phyloP scores from a whole-genome alignment of 2,113 vertebrate species.

The Neoarius graeffei region DNA sequence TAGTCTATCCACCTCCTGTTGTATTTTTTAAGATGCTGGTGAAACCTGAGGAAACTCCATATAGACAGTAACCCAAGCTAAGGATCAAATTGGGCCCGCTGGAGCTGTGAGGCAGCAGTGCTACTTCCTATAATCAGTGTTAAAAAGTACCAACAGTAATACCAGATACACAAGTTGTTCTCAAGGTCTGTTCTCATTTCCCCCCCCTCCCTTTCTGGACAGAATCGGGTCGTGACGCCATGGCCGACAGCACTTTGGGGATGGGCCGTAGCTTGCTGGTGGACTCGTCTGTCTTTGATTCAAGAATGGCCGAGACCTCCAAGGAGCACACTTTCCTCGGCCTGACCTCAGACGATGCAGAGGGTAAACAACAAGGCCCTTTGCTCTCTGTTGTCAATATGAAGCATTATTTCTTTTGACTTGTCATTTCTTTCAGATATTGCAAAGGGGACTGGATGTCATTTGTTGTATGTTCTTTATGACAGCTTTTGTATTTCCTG shows the following conservation, averaged over 20 bases:
- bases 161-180: not conserved
- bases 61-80: not conserved
- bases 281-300: constrained; percentile 89
- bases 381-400: constrained; percentile 16
- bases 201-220: constrained; percentile 59
- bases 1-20: not conserved
- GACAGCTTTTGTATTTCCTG: constrained; percentile 18
- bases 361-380: constrained; percentile 74
- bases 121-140: not conserved
- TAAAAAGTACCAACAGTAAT: not conserved
- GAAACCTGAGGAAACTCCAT: not conserved
- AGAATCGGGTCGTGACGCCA: constrained; percentile 63
- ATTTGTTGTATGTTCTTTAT: not conserved
- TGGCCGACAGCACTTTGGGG: constrained; percentile 84
- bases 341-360: constrained; percentile 69
- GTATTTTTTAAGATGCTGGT: no score
- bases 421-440: constrained; percentile 5
- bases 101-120: not conserved
- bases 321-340: constrained; percentile 79
- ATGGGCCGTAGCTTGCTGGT: constrained; percentile 79
- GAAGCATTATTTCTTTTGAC: not conserved
- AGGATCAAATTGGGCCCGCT: not conserved
- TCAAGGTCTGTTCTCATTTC: not conserved
- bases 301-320: constrained; percentile 82
- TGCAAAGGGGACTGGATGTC: not conserved